Percentiles rank a stretch among this genome's conserved stretches.
These are phyloP conservation scores for Emydura subglobosa DNA, from an alignment of 2,113 vertebrate species.

Conservation along the genomic window DNA sequence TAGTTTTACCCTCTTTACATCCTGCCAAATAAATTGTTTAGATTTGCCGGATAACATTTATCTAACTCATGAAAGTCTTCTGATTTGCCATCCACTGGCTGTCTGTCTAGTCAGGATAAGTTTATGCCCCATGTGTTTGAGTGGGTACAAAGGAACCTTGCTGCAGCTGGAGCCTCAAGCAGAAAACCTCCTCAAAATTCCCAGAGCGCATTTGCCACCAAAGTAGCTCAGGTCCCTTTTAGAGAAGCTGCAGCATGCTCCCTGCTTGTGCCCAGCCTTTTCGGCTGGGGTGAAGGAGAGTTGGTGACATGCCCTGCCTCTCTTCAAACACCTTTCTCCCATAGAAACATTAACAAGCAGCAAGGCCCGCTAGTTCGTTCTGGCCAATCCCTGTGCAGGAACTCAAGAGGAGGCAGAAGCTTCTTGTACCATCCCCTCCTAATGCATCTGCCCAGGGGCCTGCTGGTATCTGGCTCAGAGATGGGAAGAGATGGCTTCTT, in stretches of 20 bases:
- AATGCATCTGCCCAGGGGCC: neutral
- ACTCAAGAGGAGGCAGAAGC: neutral
- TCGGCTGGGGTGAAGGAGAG: neutral
- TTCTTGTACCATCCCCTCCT: neutral
- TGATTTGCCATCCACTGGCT: too few relatives aligned
- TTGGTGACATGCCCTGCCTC: neutral
- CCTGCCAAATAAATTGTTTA: too few relatives aligned
- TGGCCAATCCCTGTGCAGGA: neutral
- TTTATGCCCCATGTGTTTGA: too few relatives aligned
- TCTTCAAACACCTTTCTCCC: neutral
- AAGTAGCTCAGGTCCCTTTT: neutral
- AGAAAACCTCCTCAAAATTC: too few relatives aligned
- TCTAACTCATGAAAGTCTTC: too few relatives aligned
- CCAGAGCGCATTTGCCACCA: too few relatives aligned
- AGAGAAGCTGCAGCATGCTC: neutral
- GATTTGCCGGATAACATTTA: too few relatives aligned
- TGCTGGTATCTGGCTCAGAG: neutral
- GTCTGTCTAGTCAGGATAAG: too few relatives aligned
- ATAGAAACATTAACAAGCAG: neutral
- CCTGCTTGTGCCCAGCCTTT: neutral
- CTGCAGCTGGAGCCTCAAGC: too few relatives aligned
- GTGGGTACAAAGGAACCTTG: too few relatives aligned
- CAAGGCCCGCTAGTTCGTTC: neutral
- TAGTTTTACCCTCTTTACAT: too few relatives aligned
- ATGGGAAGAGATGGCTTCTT: neutral